Conservation (phyloP, 1,140 invertebrate species). For the Eumeta japonica region DNA sequence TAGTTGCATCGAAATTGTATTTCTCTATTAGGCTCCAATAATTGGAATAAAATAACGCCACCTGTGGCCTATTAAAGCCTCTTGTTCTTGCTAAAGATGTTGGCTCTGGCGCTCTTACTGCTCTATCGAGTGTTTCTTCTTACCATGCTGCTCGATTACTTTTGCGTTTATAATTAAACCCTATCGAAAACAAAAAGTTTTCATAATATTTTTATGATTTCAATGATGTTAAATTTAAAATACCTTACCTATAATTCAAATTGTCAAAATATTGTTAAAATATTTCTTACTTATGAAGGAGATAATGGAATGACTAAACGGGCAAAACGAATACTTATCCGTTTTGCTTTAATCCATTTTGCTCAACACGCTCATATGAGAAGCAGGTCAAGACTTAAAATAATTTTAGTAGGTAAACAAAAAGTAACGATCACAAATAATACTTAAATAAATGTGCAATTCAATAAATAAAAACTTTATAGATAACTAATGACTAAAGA, state of each 20-base stretch:
- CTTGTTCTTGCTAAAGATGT: conserved; percentile 3
- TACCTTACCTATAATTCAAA: too few relatives aligned
- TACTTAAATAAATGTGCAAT: not conserved
- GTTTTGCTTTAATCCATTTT: conserved; percentile 3
- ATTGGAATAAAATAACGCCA: conserved; percentile 7
- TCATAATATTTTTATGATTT: not conserved
- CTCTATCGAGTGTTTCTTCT: conserved; percentile 1
- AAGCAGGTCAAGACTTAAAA: not conserved
- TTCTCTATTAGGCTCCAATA: conserved; percentile 10
- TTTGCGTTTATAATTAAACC: not conserved
- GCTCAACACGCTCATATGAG: not conserved
- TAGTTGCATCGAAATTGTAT: conserved; percentile 4
- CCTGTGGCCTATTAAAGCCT: conserved; percentile 7
- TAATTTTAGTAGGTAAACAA: conserved; percentile 2
- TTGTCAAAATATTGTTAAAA: too few relatives aligned
- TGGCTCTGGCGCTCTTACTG: conserved; percentile 7
- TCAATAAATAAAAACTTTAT: not conserved
- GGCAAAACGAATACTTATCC: conserved; percentile 4
- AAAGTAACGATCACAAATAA: conserved; percentile 1
- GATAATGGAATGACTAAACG: not conserved
- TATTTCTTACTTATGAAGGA: too few relatives aligned
- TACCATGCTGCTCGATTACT: not conserved
- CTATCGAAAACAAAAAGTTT: conserved; percentile 1
- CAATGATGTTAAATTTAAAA: too few relatives aligned
- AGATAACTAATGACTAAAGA: conserved; percentile 1